Conservation (phyloP, 92 coral and sea anemone genomes). For the Epizoanthus scotinus region DNA sequence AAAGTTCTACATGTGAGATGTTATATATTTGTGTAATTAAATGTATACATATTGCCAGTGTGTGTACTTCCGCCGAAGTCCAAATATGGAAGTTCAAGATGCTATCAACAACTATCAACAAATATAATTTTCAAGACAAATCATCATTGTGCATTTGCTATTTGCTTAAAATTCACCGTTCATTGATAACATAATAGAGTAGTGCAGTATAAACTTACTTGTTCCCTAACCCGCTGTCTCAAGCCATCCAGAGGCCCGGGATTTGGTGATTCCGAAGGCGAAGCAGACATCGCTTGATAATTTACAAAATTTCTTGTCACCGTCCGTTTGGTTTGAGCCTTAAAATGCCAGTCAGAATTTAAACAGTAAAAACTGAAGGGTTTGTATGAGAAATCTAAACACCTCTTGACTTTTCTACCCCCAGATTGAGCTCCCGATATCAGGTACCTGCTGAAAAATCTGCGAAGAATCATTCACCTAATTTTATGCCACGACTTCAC, state of each 20-base stretch:
- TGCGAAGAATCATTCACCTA: slow-evolving; percentile 40
- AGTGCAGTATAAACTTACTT: slow-evolving; percentile 18
- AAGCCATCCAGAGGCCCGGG: slow-evolving; percentile 23
- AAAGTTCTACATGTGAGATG: too few species aligned
- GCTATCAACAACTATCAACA: too few species aligned
- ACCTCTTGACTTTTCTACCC: not conserved
- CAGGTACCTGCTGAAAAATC: slow-evolving; percentile 23
- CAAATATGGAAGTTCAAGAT: too few species aligned
- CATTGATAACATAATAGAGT: too few species aligned
- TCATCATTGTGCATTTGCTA: too few species aligned
- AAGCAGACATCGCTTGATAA: slow-evolving; percentile 37
- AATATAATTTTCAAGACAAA: too few species aligned
- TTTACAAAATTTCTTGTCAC: slow-evolving; percentile 14
- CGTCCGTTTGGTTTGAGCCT: not conserved
- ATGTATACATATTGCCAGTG: too few species aligned
- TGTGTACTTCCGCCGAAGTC: too few species aligned
- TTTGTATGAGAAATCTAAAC: slow-evolving; percentile 1
- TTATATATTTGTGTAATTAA: too few species aligned
- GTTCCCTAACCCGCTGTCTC: slow-evolving; percentile 37
- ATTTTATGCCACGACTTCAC: slow-evolving; percentile 39
- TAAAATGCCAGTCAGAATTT: slow-evolving; percentile 10
- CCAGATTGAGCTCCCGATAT: slow-evolving; percentile 16
- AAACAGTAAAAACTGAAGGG: slow-evolving; percentile 7
- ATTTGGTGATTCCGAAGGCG: slow-evolving; percentile 35
- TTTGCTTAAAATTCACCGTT: too few species aligned